phyloP scores from a whole-genome alignment of 2,113 vertebrate genomes.

The Datnioides undecimradiatus region DNA sequence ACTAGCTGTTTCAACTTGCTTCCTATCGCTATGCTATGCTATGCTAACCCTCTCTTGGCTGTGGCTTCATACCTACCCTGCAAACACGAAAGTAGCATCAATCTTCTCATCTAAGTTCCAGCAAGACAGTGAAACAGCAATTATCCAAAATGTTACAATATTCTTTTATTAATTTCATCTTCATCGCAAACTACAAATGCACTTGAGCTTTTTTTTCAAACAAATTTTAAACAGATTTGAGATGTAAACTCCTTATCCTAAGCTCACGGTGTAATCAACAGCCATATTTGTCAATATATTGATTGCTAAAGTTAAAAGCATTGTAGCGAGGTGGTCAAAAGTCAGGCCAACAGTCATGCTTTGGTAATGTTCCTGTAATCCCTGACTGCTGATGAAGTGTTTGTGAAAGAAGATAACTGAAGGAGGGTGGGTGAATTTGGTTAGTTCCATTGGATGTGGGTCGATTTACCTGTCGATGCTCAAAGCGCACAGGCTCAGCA shows the following conservation, averaged over 20 bases:
- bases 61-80: background rate
- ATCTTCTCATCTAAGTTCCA: too few relatives aligned
- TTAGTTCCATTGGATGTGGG: background rate
- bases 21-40: background rate
- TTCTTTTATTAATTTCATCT: background rate
- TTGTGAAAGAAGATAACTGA: background rate
- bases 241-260: background rate
- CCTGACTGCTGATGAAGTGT: background rate
- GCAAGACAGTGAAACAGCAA: background rate
- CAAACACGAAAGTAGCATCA: too few relatives aligned
- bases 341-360: background rate
- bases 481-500: constrained; percentile 95
- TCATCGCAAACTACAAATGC: too few relatives aligned
- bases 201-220: too few relatives aligned
- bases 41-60: background rate
- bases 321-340: background rate
- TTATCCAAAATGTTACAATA: background rate
- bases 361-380: background rate
- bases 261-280: background rate
- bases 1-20: background rate
- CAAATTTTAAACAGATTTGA: background rate
- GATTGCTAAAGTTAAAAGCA: constrained; percentile 4
- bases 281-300: background rate
- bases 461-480: constrained; percentile 93
- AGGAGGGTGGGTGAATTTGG: background rate